phyloP scores from a whole-genome alignment of 2,888 invertebrate genomes.

The Thalpophila matura region DNA sequence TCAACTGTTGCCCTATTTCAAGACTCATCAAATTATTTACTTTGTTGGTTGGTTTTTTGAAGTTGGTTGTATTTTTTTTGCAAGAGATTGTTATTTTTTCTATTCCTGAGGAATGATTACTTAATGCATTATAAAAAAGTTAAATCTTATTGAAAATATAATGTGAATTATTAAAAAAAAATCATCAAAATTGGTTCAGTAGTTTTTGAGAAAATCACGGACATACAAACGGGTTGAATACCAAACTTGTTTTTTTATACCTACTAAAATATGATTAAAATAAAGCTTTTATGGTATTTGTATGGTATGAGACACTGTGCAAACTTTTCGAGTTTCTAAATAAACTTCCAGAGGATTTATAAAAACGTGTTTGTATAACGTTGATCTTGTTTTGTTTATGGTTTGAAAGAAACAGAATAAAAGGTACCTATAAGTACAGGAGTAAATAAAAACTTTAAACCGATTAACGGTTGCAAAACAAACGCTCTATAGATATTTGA shows the following conservation, averaged over 20 bases:
- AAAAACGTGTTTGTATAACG: slow-evolving; percentile 8
- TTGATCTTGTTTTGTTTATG: slow-evolving; percentile 6
- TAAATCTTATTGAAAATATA: no score
- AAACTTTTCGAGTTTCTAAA: neutral
- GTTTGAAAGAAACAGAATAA: neutral
- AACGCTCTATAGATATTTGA: neutral
- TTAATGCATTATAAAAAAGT: no score
- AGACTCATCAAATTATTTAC: slow-evolving; percentile 15
- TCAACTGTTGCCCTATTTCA: slow-evolving; percentile 14
- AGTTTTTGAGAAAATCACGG: no score
- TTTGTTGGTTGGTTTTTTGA: no score
- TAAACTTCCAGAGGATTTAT: neutral
- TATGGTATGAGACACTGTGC: neutral
- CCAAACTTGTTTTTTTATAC: no score
- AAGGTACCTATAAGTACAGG: neutral
- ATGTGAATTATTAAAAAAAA: no score
- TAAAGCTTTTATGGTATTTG: neutral
- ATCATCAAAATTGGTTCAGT: no score
- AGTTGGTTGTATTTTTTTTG: no score
- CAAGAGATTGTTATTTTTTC: no score
- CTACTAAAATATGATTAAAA: no score
- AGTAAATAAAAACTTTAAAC: neutral
- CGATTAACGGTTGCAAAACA: neutral
- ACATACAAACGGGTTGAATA: no score
- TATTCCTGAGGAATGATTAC: no score